Conservation (phyloP, 2,888 invertebrate species). For the Drosophila infuscata region DNA sequence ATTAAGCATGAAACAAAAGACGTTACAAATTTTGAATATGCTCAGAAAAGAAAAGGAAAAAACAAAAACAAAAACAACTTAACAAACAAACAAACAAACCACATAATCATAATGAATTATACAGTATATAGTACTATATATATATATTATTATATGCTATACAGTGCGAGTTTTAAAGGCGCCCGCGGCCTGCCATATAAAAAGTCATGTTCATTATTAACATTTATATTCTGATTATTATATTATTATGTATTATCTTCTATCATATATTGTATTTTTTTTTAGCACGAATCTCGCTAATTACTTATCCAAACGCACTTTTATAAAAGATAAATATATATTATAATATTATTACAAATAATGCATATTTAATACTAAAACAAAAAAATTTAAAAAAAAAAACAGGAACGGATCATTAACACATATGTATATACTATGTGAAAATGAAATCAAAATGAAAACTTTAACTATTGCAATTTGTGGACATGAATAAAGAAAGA, state of each 20-base stretch:
- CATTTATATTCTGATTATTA: conserved; percentile 42
- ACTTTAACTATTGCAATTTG: conserved; percentile 29
- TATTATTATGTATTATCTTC: conserved; percentile 41
- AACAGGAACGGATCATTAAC: background rate
- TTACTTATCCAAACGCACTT: conserved; percentile 46
- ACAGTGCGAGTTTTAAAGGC: conserved; percentile 29
- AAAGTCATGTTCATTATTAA: conserved; percentile 64
- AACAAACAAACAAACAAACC: conserved; percentile 8
- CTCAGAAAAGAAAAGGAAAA: conserved; percentile 32
- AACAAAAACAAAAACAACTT: background rate
- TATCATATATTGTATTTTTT: conserved; percentile 40
- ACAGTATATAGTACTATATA: conserved; percentile 15
- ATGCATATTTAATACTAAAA: conserved; percentile 44
- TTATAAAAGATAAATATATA: conserved; percentile 31
- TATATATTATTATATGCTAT: conserved; percentile 14
- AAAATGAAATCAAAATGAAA: conserved; percentile 21
- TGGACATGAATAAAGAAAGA: conserved; percentile 5
- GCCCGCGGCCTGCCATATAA: conserved; percentile 55
- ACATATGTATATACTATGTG: conserved; percentile 2
- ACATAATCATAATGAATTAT: conserved; percentile 5
- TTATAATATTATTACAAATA: conserved; percentile 46
- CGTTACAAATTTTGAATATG: conserved; percentile 49
- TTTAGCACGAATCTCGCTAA: conserved; percentile 64
- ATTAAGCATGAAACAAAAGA: conserved; percentile 17
- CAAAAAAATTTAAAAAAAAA: background rate